Conservation (phyloP, 2,797 vertebrate species). For the Denticeps clupeoides region DNA sequence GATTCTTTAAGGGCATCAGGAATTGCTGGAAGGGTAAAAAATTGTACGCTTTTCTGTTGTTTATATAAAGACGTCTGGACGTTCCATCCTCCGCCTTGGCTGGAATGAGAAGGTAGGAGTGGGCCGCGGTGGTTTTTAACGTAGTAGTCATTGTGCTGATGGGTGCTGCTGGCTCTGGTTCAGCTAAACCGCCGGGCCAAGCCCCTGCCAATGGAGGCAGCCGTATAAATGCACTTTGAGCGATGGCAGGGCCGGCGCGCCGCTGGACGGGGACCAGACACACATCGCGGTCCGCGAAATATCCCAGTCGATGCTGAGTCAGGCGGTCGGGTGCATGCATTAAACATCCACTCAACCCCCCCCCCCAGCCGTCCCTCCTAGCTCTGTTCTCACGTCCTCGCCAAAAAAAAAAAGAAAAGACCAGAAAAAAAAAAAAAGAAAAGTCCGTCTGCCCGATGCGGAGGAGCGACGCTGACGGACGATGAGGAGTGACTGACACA, state of each 20-base stretch:
- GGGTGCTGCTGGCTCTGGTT: slow-evolving; percentile 55
- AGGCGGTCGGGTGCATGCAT: slow-evolving; percentile 43
- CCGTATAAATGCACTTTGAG: slow-evolving; percentile 66
- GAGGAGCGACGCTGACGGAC: too few relatives aligned
- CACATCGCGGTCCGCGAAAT: slow-evolving; percentile 54
- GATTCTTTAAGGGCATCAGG: too few relatives aligned
- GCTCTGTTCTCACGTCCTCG: too few relatives aligned
- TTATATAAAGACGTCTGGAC: too few relatives aligned
- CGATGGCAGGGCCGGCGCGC: slow-evolving; percentile 52
- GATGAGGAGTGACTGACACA: too few relatives aligned
- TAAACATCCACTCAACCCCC: slow-evolving; percentile 21
- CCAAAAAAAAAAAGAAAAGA: slow-evolving; percentile 36
- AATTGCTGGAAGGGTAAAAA: too few relatives aligned
- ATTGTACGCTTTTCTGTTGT: too few relatives aligned
- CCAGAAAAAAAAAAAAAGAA: too few relatives aligned
- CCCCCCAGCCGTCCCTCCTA: background rate
- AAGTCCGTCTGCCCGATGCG: too few relatives aligned
- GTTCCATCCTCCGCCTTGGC: too few relatives aligned
- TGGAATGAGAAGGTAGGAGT: too few relatives aligned
- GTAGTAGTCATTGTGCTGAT: slow-evolving; percentile 61
- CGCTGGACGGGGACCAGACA: slow-evolving; percentile 52
- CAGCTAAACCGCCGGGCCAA: slow-evolving; percentile 44
- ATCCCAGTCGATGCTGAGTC: slow-evolving; percentile 53
- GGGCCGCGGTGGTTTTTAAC: too few relatives aligned
- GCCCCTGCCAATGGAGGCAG: slow-evolving; percentile 50